These are phyloP conservation scores for Drosophila aldrichi DNA, from an alignment of 2,888 invertebrate genomes.

Conservation along the genomic window DNA sequence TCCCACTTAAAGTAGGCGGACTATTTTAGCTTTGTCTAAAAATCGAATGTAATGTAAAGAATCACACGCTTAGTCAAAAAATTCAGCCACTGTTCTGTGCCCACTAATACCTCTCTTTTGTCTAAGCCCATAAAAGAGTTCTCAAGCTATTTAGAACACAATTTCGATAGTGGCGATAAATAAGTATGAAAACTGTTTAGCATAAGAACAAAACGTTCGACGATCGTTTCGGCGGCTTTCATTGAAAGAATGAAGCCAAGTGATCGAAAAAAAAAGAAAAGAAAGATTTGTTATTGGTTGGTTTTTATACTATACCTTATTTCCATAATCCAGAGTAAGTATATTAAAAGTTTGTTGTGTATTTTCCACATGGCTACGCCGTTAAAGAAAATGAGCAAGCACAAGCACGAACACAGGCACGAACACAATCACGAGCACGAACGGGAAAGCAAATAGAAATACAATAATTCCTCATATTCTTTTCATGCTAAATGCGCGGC, in stretches of 20 bases:
- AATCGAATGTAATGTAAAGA: neutral
- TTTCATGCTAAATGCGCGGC: conserved; percentile 60
- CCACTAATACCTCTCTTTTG: conserved; percentile 1
- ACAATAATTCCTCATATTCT: conserved; percentile 66
- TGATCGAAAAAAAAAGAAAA: neutral
- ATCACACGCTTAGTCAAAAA: neutral
- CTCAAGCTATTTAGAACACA: conserved; percentile 10
- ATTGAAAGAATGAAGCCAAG: conserved; percentile 13
- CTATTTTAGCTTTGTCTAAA: neutral
- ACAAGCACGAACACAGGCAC: conserved; percentile 35
- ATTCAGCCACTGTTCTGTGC: neutral
- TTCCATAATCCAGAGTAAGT: conserved; percentile 85
- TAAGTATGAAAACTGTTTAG: conserved; percentile 4
- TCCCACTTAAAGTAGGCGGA: too few species aligned
- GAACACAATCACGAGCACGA: conserved; percentile 21
- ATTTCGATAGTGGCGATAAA: neutral
- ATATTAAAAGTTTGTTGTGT: conserved; percentile 84
- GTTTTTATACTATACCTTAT: conserved; percentile 82
- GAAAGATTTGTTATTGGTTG: neutral
- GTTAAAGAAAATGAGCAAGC: conserved; percentile 41
- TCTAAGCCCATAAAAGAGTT: neutral
- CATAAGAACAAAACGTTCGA: conserved; percentile 24
- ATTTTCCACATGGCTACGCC: conserved; percentile 84
- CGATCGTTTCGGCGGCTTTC: conserved; percentile 9
- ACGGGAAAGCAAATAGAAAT: conserved; percentile 9